Percentiles rank a stretch among this genome's conserved stretches.
Conservation (phyloP, 2,888 invertebrate genomes). For the Liposcelis brunnea region DNA sequence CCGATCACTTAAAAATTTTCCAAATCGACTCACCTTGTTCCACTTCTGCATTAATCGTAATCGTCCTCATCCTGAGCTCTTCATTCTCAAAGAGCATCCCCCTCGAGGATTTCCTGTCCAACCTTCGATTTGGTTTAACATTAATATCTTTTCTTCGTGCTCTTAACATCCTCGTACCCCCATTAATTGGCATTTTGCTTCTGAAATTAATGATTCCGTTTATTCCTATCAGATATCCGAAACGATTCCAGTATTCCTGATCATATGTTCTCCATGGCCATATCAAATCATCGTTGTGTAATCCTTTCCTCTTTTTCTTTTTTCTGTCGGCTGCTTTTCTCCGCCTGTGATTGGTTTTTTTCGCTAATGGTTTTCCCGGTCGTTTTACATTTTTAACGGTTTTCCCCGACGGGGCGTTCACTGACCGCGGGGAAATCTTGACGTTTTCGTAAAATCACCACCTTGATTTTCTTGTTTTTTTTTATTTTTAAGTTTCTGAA, state of each 20-base stretch:
- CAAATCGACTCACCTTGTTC: slow-evolving; percentile 50
- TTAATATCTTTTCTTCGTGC: slow-evolving; percentile 46
- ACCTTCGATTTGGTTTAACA: slow-evolving; percentile 74
- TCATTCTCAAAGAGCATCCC: slow-evolving; percentile 92
- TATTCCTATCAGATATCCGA: background rate
- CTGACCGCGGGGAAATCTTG: too few species aligned
- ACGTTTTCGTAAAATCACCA: too few species aligned
- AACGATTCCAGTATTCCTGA: background rate
- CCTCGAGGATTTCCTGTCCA: slow-evolving; percentile 79
- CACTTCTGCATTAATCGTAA: slow-evolving; percentile 83
- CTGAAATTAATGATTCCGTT: background rate
- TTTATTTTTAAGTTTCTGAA: too few species aligned
- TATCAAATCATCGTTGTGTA: background rate
- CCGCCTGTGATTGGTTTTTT: too few species aligned
- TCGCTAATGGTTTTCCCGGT: too few species aligned
- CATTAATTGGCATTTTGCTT: slow-evolving; percentile 4
- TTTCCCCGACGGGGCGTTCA: too few species aligned
- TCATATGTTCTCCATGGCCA: background rate
- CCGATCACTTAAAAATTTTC: background rate
- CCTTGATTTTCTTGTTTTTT: too few species aligned
- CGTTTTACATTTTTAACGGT: too few species aligned
- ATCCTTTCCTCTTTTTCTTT: too few species aligned
- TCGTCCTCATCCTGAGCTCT: slow-evolving; percentile 70
- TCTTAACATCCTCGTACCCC: slow-evolving; percentile 5
- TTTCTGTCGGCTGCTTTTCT: too few species aligned